A percentile compares a stretch with the other conserved stretches of the same genome.
Evolutionary conservation across 2,888 invertebrate genomes (phyloP).

Genomic region (Drosophila limbata): DNA sequence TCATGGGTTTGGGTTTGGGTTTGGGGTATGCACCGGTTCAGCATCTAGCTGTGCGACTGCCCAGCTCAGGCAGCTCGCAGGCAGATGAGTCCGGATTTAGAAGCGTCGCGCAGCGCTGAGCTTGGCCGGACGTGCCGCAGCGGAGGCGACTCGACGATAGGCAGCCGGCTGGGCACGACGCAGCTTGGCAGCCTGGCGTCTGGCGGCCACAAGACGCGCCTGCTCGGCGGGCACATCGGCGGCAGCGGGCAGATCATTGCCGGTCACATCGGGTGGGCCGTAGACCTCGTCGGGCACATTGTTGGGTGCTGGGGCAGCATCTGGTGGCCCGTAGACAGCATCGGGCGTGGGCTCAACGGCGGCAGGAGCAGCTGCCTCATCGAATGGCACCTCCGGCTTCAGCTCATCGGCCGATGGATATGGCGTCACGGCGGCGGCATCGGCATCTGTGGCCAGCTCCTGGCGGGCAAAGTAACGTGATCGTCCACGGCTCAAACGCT

Average conservation of each 20-base stretch:
- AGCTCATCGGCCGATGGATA: constrained; percentile 82
- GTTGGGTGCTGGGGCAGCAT: constrained; percentile 65
- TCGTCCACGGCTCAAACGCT: constrained; percentile 70
- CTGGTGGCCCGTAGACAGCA: constrained; percentile 80
- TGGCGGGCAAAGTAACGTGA: constrained; percentile 76
- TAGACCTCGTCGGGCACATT: constrained; percentile 77
- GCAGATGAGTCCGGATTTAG: constrained; percentile 39
- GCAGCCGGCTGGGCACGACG: constrained; percentile 62
- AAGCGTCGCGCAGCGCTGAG: constrained; percentile 54
- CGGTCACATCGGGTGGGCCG: constrained; percentile 73
- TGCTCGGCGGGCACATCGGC: constrained; percentile 71
- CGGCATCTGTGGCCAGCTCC: constrained; percentile 66
- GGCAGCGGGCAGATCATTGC: constrained; percentile 65
- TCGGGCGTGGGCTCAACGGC: constrained; percentile 72
- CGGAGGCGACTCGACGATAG: constrained; percentile 53
- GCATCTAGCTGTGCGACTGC: constrained; percentile 45
- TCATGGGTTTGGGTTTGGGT: constrained; percentile 55
- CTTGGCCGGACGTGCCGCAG: constrained; percentile 67
- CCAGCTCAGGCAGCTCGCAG: constrained; percentile 27
- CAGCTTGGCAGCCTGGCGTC: constrained; percentile 62
- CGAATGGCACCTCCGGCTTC: constrained; percentile 81
- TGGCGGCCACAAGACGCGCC: constrained; percentile 72
- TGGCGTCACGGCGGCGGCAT: constrained; percentile 76
- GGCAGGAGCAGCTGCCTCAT: constrained; percentile 68
- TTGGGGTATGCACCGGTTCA: constrained; percentile 28